These are phyloP conservation scores for Drosophila sp. DNA, from an alignment of 1,140 invertebrate species.

Conservation along the genomic window DNA sequence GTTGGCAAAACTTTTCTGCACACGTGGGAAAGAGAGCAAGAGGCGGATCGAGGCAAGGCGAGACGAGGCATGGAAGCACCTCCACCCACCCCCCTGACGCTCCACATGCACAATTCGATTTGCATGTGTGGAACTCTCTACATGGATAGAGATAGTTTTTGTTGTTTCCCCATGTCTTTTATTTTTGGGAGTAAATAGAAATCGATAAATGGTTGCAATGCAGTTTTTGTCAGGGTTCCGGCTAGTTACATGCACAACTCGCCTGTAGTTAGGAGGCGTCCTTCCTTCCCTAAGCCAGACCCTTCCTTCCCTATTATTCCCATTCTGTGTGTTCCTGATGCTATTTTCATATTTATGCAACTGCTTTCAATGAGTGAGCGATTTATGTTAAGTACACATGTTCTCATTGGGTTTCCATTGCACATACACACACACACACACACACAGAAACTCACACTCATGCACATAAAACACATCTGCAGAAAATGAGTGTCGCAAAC, in stretches of 20 bases:
- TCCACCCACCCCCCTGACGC: not conserved
- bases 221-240: conserved; percentile 30
- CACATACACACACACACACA: conserved; percentile 44
- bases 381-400: conserved; percentile 81
- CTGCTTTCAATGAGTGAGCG: conserved; percentile 79
- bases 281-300: not conserved
- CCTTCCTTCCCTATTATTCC: conserved; percentile 28
- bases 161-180: conserved; percentile 8
- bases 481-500: conserved; percentile 80
- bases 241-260: conserved; percentile 26
- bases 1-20: conserved; percentile 79
- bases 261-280: too few species aligned
- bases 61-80: conserved; percentile 11
- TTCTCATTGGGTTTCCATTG: conserved; percentile 75
- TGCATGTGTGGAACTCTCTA: not conserved
- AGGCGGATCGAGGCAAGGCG: conserved; percentile 8
- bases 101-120: not conserved
- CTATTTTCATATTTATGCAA: conserved; percentile 70
- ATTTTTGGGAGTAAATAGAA: conserved; percentile 22
- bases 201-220: conserved; percentile 62
- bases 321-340: conserved; percentile 11
- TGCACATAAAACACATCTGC: conserved; percentile 74
- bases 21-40: conserved; percentile 57
- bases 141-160: conserved; percentile 47
- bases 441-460: conserved; percentile 19